A percentile compares a stretch with the other conserved stretches of the same genome.
phyloP scores from a whole-genome alignment of 2,888 invertebrate species.

The Lepidocyrtoides sp. region DNA sequence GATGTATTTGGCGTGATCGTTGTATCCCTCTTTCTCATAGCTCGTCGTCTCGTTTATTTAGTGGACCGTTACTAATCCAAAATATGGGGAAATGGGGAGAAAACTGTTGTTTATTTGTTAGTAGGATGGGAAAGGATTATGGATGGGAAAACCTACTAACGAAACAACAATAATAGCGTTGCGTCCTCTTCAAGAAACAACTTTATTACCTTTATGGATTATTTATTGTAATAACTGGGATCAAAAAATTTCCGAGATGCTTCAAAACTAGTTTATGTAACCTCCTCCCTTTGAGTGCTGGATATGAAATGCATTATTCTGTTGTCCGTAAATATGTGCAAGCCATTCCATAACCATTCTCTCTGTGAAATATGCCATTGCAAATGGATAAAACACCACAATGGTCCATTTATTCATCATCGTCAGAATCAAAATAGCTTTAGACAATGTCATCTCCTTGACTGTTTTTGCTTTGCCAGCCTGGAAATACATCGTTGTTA shows the following conservation, averaged over 20 bases:
- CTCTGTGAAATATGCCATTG: neutral
- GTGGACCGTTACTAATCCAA: slow-evolving; percentile 58
- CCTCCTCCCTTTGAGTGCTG: neutral
- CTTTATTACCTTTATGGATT: neutral
- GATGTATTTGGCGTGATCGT: neutral
- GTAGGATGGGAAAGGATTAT: slow-evolving; percentile 19
- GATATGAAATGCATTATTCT: neutral
- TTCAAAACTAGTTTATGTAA: slow-evolving; percentile 7
- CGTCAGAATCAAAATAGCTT: neutral
- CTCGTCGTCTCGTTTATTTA: slow-evolving; percentile 35
- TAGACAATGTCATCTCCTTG: neutral
- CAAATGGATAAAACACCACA: neutral
- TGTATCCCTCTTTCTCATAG: neutral
- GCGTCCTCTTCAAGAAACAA: neutral
- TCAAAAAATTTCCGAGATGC: neutral
- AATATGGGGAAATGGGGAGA: neutral
- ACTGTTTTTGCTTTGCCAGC: neutral
- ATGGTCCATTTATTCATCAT: neutral
- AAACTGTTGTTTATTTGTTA: slow-evolving; percentile 25
- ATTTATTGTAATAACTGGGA: slow-evolving; percentile 14
- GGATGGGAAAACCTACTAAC: neutral
- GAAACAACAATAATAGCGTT: neutral
- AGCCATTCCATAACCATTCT: neutral
- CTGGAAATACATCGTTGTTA: neutral
- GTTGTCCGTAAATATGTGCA: neutral